Evolutionary conservation across 2,888 invertebrate genomes (phyloP).

Genomic region (Drosophila differens): DNA sequence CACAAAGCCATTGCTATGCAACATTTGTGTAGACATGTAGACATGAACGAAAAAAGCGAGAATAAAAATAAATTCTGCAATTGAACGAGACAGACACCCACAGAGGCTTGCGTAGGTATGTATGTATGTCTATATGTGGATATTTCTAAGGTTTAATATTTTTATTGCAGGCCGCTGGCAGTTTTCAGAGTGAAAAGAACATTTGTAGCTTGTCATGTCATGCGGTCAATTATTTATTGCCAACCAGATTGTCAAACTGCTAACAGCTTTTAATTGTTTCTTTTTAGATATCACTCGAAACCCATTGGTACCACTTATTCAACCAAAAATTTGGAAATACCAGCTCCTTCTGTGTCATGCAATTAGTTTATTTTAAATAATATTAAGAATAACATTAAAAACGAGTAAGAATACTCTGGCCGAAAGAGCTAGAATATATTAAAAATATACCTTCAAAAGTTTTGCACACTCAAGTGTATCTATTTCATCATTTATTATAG

Average conservation of each 20-base stretch:
- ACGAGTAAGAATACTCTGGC: neutral
- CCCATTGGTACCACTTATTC: neutral
- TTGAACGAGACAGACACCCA: slow-evolving; percentile 16
- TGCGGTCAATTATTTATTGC: slow-evolving; percentile 77
- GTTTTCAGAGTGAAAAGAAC: slow-evolving; percentile 26
- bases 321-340: neutral
- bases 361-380: neutral
- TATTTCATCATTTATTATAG: neutral
- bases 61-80: slow-evolving; percentile 70
- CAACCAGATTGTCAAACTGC: slow-evolving; percentile 46
- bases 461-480: no score
- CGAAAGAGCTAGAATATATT: neutral
- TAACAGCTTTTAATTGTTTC: neutral
- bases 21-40: slow-evolving; percentile 70
- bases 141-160: slow-evolving; percentile 52
- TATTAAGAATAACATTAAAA: neutral
- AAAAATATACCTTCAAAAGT: no score
- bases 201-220: slow-evolving; percentile 65
- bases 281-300: neutral
- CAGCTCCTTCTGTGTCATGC: no score
- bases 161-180: slow-evolving; percentile 62
- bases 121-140: slow-evolving; percentile 7
- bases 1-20: slow-evolving; percentile 75
- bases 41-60: slow-evolving; percentile 39
- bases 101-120: slow-evolving; percentile 9